phyloP scores from a whole-genome alignment of 2,113 vertebrate species.

The Tragelaphus imberbis region DNA sequence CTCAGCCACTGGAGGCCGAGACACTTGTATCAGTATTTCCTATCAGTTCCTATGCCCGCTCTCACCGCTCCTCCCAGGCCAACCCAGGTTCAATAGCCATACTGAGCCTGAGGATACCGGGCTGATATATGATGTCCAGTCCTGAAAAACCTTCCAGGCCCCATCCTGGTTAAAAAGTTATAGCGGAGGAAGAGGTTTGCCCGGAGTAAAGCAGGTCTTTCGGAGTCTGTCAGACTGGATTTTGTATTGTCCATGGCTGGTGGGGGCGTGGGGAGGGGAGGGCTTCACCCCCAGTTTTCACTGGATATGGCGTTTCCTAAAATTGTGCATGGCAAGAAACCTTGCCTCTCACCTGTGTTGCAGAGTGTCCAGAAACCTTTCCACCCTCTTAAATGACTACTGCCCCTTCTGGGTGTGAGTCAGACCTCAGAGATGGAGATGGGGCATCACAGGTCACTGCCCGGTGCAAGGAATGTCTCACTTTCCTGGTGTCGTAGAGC shows the following conservation, averaged over 20 bases:
- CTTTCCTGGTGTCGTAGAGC: slow-evolving; percentile 1
- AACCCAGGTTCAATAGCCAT: no score
- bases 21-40: background rate
- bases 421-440: background rate
- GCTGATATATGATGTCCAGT: no score
- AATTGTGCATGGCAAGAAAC: background rate
- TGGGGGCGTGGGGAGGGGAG: fast-evolving
- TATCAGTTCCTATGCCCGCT: background rate
- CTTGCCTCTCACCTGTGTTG: background rate
- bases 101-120: background rate
- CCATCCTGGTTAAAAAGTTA: background rate
- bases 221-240: background rate
- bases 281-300: fast-evolving
- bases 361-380: background rate
- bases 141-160: background rate
- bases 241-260: background rate
- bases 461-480: background rate
- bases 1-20: background rate
- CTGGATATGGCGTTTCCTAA: background rate
- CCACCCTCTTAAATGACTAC: slow-evolving; percentile 2
- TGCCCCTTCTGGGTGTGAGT: background rate
- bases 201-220: background rate
- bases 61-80: background rate
- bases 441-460: background rate
- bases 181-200: background rate